A percentile compares a stretch with the other conserved stretches of the same genome.
Evolutionary conservation across 2,113 vertebrate species (phyloP).

Genomic region (Zingel zingel): DNA sequence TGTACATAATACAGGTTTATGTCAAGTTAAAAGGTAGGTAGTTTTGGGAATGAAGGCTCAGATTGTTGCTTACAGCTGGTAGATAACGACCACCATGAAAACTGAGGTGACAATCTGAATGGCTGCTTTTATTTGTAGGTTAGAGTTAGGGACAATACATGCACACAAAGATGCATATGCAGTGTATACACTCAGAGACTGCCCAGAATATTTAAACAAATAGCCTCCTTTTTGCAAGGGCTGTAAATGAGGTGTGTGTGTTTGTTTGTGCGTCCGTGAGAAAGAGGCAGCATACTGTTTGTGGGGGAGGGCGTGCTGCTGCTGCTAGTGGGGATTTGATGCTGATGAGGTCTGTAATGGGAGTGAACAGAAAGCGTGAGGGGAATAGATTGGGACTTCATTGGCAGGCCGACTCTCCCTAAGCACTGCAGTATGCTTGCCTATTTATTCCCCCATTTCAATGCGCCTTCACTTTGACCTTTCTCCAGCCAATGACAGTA

Average conservation of each 20-base stretch:
- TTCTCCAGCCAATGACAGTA: constrained; percentile 77
- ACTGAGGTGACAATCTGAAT: constrained; percentile 25
- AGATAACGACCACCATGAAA: constrained; percentile 32
- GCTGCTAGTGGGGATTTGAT: constrained; percentile 75
- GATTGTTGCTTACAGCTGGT: constrained; percentile 9
- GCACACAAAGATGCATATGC: constrained; percentile 25
- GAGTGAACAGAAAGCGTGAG: constrained; percentile 77
- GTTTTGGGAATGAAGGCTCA: not conserved
- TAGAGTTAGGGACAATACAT: constrained; percentile 6
- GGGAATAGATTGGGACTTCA: constrained; percentile 81
- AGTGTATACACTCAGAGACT: constrained; percentile 8
- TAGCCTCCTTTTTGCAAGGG: constrained; percentile 49
- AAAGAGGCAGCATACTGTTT: constrained; percentile 52
- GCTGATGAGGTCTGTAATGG: constrained; percentile 83
- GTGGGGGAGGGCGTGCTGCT: constrained; percentile 66
- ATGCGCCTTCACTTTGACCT: constrained; percentile 78
- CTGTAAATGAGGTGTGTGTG: constrained; percentile 44
- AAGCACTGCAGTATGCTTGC: constrained; percentile 60
- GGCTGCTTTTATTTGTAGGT: constrained; percentile 22
- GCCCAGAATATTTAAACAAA: constrained; percentile 62
- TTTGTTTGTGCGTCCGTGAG: constrained; percentile 37
- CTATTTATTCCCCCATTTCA: constrained; percentile 77
- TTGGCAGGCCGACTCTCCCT: constrained; percentile 68
- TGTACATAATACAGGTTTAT: not conserved
- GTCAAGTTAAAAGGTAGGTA: not conserved